A percentile compares a stretch with the other conserved stretches of the same genome.
Conservation (phyloP, 2,888 invertebrate species). For the Xylota segnis region DNA sequence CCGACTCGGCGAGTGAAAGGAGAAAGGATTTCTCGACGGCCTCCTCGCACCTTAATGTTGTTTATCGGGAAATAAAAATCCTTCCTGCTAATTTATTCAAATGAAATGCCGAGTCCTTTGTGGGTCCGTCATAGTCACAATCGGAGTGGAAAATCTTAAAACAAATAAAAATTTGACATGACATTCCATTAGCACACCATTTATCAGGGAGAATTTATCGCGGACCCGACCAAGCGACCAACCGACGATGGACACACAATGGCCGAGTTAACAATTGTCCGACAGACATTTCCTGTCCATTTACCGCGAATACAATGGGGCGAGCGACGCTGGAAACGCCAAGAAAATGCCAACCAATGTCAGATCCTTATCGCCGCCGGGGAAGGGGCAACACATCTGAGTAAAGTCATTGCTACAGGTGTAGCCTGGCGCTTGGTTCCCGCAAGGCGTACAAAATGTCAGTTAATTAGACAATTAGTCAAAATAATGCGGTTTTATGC, state of each 20-base stretch:
- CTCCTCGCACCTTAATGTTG: constrained; percentile 53
- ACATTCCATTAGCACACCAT: constrained; percentile 84
- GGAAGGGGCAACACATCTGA: constrained; percentile 69
- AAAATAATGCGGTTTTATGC: constrained; percentile 65
- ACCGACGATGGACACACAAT: constrained; percentile 11
- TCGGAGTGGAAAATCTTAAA: constrained; percentile 78
- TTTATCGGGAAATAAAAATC: constrained; percentile 39
- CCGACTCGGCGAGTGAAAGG: no score
- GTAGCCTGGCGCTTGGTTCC: constrained; percentile 1
- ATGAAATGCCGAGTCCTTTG: constrained; percentile 78
- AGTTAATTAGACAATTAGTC: constrained; percentile 77
- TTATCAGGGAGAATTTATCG: constrained; percentile 80
- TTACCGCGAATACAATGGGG: constrained; percentile 58
- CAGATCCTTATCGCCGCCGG: constrained; percentile 69
- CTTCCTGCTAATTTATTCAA: constrained; percentile 61
- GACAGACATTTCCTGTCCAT: constrained; percentile 75
- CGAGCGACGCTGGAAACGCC: constrained; percentile 10
- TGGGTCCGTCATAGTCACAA: constrained; percentile 78
- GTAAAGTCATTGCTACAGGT: constrained; percentile 61
- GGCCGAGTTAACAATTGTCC: constrained; percentile 55
- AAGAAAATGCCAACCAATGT: constrained; percentile 67
- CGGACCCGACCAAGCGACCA: neutral
- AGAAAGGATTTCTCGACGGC: constrained; percentile 61
- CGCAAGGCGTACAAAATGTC: constrained; percentile 70
- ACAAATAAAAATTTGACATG: constrained; percentile 82